Percentiles rank a stretch among this genome's conserved stretches.
These are phyloP conservation scores for Pyrrhosoma nymphula DNA, from an alignment of 2,888 invertebrate genomes.

Conservation along the genomic window DNA sequence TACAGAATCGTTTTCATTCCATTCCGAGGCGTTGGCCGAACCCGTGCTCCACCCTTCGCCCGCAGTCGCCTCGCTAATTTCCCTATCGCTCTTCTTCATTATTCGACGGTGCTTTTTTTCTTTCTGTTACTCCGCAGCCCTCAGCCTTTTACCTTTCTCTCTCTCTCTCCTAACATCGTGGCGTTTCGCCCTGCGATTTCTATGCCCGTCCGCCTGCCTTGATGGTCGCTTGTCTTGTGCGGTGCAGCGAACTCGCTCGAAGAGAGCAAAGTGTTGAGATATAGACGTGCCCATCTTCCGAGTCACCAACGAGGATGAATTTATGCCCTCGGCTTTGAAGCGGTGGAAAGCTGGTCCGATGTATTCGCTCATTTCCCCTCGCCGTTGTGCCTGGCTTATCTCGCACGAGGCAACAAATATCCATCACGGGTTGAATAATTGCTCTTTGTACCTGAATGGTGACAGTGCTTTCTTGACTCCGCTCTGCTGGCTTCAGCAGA, in stretches of 20 bases:
- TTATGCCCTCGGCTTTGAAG: not conserved
- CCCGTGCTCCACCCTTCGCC: not conserved
- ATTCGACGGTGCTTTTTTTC: not conserved
- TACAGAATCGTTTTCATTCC: slow-evolving; percentile 13
- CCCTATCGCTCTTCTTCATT: not conserved
- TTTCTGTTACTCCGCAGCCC: not conserved
- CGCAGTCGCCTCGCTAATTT: slow-evolving; percentile 21
- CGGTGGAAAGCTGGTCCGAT: not conserved
- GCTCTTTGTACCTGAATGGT: not conserved
- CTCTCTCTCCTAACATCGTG: not conserved
- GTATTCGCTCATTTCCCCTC: not conserved
- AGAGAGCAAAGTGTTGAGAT: too few relatives aligned
- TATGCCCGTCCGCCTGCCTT: not conserved
- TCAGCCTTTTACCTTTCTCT: not conserved
- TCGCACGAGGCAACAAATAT: not conserved
- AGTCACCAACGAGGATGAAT: not conserved
- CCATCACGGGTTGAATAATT: not conserved
- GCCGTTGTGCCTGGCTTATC: not conserved
- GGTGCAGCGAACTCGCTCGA: not conserved
- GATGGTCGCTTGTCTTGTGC: not conserved
- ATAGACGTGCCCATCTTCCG: not conserved
- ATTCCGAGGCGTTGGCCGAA: not conserved
- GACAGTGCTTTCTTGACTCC: not conserved
- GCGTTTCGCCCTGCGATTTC: too few relatives aligned
- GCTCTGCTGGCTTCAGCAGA: not conserved